These are phyloP conservation scores for Ypsolopha scabrella DNA, from an alignment of 2,888 invertebrate genomes.

Conservation along the genomic window DNA sequence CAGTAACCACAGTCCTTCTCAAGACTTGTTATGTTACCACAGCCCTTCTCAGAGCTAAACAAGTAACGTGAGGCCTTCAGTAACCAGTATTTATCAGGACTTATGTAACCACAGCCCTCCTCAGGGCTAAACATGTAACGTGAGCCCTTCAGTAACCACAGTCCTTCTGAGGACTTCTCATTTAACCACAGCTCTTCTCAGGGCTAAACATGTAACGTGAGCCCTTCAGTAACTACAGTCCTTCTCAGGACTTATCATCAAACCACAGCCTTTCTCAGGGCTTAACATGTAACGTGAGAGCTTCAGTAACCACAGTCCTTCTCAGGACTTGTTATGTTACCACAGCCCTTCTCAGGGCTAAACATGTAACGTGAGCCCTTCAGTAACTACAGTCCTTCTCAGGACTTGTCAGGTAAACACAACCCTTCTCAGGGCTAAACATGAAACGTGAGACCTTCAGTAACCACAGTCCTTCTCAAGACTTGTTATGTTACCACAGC, in stretches of 20 bases:
- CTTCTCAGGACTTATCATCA: constrained; percentile 2
- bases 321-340: not conserved
- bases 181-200: not conserved
- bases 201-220: too few relatives aligned
- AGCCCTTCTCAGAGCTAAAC: too few relatives aligned
- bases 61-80: too few relatives aligned
- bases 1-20: too few relatives aligned
- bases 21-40: too few relatives aligned
- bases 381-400: not conserved
- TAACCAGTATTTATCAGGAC: too few relatives aligned
- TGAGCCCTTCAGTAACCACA: too few relatives aligned
- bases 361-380: not conserved
- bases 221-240: too few relatives aligned
- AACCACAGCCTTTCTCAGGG: not conserved
- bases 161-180: not conserved
- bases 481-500: not conserved
- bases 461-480: not conserved
- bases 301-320: not conserved
- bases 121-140: not conserved
- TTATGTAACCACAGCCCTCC: not conserved
- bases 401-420: not conserved
- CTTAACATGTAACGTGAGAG: not conserved
- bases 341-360: too few relatives aligned
- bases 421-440: not conserved
- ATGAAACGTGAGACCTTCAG: not conserved